Base-by-base conservation (phyloP, 2,888 invertebrate species). In the Reticulitermes lucifugus region DNA sequence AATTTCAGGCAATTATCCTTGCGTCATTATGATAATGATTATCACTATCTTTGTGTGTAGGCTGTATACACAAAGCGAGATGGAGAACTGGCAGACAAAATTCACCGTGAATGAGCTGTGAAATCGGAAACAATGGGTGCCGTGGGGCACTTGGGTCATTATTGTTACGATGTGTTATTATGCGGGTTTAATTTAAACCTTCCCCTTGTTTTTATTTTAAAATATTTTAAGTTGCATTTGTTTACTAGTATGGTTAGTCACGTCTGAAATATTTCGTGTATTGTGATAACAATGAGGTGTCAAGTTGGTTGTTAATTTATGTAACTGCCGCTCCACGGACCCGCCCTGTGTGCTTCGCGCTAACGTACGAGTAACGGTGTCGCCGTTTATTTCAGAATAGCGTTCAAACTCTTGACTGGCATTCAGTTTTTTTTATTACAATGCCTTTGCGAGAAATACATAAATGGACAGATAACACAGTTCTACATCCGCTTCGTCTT, bases 1-100 rank as follows among this genome's bases (percentile, higher is more conserved):
- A 85, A 85, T 85, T 85, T 85, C 70, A 85, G 83, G 83, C 85
- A 85, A 83, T 85, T 85, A 85, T 83, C 83, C 71, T 79, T 77
- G 83, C 85, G 79, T 79, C 85, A 83, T 83, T 83, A 83, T 85
- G 83, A 85, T 85, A 71, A 85, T 85, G 70, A 85, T 85, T 85
- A 85, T 82, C 85, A 51, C 81, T 70, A 81, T 81, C 60, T 10
- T 80, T n/a, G 65, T 43, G 81, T 70, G 81, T 81, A 81, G 81
- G 65, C 43, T 81, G 43, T 29, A 43, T 29, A 55, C 55, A 55
- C 55, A 55, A 55, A 55, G 55, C 18, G 5, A 14, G 55, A 2
- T 18, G 55, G 55, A 55, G 55, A 55, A 55, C 25, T 65, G 65
- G 65, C 65, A 21, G 29, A 73, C 77, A 77, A 70, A 59, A 81